These are phyloP conservation scores for Heteractis magnifica DNA, from an alignment of 92 coral and sea anemone genomes.

Conservation along the genomic window DNA sequence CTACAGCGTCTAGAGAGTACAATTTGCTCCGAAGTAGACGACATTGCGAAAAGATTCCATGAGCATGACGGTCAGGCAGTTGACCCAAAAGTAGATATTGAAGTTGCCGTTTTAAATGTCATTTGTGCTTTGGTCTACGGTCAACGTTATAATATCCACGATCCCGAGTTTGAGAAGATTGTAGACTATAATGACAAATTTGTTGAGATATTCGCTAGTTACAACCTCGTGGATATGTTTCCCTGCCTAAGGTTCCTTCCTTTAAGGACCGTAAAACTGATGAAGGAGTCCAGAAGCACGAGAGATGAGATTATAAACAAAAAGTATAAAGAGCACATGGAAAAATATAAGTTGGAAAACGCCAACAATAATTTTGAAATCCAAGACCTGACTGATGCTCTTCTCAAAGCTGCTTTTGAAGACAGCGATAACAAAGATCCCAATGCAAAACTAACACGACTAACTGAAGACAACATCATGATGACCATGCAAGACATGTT, in stretches of 20 bases:
- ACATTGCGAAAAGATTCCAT: constrained; percentile 39
- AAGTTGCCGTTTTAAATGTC: constrained; percentile 60
- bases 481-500: constrained; percentile 78
- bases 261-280: constrained; percentile 40
- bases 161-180: constrained; percentile 68
- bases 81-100: constrained; percentile 67
- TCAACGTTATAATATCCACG: constrained; percentile 65
- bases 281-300: constrained; percentile 49
- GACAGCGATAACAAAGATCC: constrained; percentile 46
- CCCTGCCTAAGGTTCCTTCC: constrained; percentile 70
- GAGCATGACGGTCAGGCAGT: constrained; percentile 55
- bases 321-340: constrained; percentile 64
- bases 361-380: constrained; percentile 64
- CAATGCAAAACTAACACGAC: constrained; percentile 16
- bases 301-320: constrained; percentile 69
- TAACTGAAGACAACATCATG: constrained; percentile 67
- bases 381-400: constrained; percentile 70
- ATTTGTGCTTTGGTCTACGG: constrained; percentile 77
- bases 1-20: constrained; percentile 54
- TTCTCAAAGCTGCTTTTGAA: constrained; percentile 53
- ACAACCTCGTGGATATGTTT: constrained; percentile 63
- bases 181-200: constrained; percentile 70
- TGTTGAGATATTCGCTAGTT: constrained; percentile 57
- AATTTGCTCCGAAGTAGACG: constrained; percentile 57
- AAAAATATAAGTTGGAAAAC: constrained; percentile 56